A percentile compares a stretch with the other conserved stretches of the same genome.
phyloP scores from a whole-genome alignment of 2,888 invertebrate species.

The Melitaea athalia region DNA sequence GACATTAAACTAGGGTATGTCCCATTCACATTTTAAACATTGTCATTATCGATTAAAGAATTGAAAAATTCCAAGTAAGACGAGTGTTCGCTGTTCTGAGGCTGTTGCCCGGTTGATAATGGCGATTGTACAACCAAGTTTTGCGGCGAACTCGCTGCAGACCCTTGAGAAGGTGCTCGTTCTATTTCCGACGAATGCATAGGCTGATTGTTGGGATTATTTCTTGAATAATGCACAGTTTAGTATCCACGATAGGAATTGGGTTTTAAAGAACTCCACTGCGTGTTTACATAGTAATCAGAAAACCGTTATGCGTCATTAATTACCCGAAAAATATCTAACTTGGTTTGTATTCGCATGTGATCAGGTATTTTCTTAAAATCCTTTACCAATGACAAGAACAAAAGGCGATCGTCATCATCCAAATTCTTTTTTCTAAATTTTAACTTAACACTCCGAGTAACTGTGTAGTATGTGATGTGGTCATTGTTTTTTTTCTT shows the following conservation, averaged over 20 bases:
- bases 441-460: constrained; percentile 30
- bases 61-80: constrained; percentile 8
- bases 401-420: constrained; percentile 41
- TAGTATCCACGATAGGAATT: constrained; percentile 35
- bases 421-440: constrained; percentile 31
- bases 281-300: constrained; percentile 9
- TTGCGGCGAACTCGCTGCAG: no score
- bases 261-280: neutral
- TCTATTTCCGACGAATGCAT: constrained; percentile 14
- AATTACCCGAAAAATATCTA: constrained; percentile 38
- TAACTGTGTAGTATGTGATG: constrained; percentile 19
- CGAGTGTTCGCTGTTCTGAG: constrained; percentile 12
- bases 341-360: constrained; percentile 37
- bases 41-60: constrained; percentile 3
- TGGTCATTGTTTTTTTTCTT: constrained; percentile 30
- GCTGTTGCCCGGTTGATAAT: constrained; percentile 4
- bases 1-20: no score
- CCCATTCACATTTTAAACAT: constrained; percentile 5
- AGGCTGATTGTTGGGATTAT: constrained; percentile 26
- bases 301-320: constrained; percentile 35
- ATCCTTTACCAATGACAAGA: constrained; percentile 42
- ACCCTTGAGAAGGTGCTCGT: constrained; percentile 16
- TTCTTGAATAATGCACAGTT: constrained; percentile 31
- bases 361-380: constrained; percentile 41
- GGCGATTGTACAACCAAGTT: constrained; percentile 6